Evolutionary conservation across 2,797 vertebrate genomes (phyloP).

Genomic region (Potorous gilbertii): DNA sequence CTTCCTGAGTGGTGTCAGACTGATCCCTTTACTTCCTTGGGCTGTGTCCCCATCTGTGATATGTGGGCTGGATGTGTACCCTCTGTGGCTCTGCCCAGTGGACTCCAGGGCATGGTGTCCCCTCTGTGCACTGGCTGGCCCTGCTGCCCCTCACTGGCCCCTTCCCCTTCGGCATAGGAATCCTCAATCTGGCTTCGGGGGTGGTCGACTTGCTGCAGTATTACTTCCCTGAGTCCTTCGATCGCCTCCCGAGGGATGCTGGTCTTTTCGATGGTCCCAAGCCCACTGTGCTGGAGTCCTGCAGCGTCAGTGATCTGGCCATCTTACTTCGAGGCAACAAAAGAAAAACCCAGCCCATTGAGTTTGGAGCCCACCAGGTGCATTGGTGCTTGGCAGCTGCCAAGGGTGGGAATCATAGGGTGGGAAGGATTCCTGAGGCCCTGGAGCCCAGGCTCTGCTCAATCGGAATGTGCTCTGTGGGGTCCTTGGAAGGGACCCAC

Average conservation of each 20-base stretch:
- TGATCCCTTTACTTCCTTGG: too few relatives aligned
- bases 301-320: conserved; percentile 88
- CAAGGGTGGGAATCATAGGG: too few relatives aligned
- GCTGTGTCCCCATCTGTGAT: neutral
- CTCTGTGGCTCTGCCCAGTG: too few relatives aligned
- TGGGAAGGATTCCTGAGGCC: neutral
- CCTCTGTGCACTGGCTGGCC: too few relatives aligned
- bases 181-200: conserved; percentile 87
- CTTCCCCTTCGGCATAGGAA: conserved; percentile 79
- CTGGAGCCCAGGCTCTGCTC: neutral
- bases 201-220: conserved; percentile 88
- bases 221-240: conserved; percentile 90
- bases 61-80: neutral
- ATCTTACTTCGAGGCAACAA: conserved; percentile 89
- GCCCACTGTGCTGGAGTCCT: conserved; percentile 87
- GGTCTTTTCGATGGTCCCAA: conserved; percentile 89
- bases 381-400: conserved; percentile 12
- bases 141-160: too few relatives aligned
- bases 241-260: conserved; percentile 87
- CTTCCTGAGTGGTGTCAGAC: neutral
- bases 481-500: too few relatives aligned
- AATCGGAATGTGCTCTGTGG: too few relatives aligned
- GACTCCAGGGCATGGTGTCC: too few relatives aligned
- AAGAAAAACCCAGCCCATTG: conserved; percentile 89
- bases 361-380: conserved; percentile 91